A percentile compares a stretch with the other conserved stretches of the same genome.
These are phyloP conservation scores for Holotrichia oblita DNA, from an alignment of 1,140 invertebrate species.

Conservation along the genomic window DNA sequence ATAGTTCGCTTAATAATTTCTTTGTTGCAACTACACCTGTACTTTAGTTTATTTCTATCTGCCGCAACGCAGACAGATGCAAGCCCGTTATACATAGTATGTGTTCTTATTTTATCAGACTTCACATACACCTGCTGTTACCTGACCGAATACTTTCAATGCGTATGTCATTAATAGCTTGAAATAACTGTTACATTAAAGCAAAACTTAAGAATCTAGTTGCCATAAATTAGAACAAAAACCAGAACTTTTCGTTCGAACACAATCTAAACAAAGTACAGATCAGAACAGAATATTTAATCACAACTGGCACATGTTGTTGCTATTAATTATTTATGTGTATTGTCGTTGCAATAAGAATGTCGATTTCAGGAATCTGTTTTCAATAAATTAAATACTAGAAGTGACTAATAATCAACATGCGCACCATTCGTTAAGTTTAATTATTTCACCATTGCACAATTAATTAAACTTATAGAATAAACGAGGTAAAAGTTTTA, in stretches of 20 bases:
- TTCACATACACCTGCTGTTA: neutral
- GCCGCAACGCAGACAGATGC: neutral
- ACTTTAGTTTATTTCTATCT: neutral
- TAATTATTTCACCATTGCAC: neutral
- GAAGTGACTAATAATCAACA: too few relatives aligned
- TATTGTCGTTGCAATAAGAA: neutral
- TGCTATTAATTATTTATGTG: neutral
- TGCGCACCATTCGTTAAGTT: too few relatives aligned
- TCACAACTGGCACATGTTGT: neutral
- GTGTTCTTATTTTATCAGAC: neutral
- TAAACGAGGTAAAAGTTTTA: neutral
- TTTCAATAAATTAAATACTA: too few relatives aligned
- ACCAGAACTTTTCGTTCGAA: neutral
- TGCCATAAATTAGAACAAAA: neutral
- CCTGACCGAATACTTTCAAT: neutral
- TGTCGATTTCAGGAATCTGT: too few relatives aligned
- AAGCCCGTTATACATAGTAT: neutral
- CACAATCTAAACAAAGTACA: neutral
- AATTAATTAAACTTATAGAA: constrained; percentile 3
- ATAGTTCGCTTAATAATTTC: neutral
- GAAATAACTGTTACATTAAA: neutral
- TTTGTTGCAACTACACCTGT: constrained; percentile 4
- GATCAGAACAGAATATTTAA: neutral
- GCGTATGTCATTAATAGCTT: neutral
- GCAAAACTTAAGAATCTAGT: neutral